phyloP scores from a whole-genome alignment of 2,113 vertebrate species.

The Fregata magnificens region DNA sequence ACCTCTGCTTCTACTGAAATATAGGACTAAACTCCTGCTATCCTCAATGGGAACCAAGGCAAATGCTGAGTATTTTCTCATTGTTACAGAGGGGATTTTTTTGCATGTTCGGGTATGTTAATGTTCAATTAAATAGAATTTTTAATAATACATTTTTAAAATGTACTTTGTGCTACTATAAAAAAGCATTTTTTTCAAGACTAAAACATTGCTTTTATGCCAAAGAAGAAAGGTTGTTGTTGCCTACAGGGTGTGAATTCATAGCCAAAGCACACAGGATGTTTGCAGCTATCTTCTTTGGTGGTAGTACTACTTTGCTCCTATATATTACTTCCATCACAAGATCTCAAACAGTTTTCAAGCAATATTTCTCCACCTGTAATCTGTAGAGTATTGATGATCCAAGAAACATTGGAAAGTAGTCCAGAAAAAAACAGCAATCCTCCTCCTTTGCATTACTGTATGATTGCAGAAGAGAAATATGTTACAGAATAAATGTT shows the following conservation, averaged over 20 bases:
- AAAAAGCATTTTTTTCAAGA: slow-evolving; percentile 4
- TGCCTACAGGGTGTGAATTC: background rate
- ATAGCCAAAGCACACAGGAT: background rate
- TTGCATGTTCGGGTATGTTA: background rate
- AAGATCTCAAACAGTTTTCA: slow-evolving; percentile 5
- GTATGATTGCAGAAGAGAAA: background rate
- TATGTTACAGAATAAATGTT: background rate
- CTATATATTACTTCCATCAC: background rate
- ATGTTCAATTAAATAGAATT: background rate
- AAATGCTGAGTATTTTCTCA: background rate
- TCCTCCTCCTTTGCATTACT: background rate
- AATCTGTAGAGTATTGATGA: background rate
- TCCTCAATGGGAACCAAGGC: background rate
- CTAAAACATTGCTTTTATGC: background rate
- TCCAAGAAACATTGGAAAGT: background rate
- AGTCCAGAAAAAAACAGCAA: background rate
- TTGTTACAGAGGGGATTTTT: background rate
- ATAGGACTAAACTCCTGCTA: background rate
- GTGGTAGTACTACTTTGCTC: background rate
- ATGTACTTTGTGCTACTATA: background rate
- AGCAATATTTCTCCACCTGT: background rate
- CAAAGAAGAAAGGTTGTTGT: background rate
- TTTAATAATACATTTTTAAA: background rate
- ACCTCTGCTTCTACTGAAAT: background rate
- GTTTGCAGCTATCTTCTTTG: background rate